Evolutionary conservation across 2,888 invertebrate genomes (phyloP).

Genomic region (Cosmia pyralina): DNA sequence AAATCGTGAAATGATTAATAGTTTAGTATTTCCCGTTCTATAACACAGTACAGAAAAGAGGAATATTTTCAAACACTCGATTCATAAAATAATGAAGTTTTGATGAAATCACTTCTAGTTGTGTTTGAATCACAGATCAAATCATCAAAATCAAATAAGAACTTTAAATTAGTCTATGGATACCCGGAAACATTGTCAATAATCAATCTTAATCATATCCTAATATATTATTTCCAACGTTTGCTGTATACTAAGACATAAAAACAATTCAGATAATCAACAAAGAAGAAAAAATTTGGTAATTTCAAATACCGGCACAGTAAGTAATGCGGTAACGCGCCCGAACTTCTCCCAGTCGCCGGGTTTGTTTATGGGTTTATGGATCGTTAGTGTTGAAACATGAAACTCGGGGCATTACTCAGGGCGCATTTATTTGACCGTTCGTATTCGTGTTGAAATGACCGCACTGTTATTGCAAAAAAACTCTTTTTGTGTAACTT

Average conservation of each 20-base stretch:
- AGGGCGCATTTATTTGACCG: too few species aligned
- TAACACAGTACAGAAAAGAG: background rate
- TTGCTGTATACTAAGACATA: background rate
- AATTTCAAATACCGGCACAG: background rate
- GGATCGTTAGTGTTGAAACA: too few species aligned
- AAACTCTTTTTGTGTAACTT: background rate
- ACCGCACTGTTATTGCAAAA: background rate
- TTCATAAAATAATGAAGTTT: background rate
- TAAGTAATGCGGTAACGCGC: background rate
- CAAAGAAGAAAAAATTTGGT: background rate
- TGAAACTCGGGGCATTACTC: too few species aligned
- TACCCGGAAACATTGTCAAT: constrained; percentile 5
- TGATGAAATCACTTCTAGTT: constrained; percentile 22
- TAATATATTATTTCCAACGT: background rate
- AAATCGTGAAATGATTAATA: background rate
- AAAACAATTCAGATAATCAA: background rate
- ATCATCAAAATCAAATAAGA: background rate
- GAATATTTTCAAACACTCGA: background rate
- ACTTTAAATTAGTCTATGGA: constrained; percentile 15
- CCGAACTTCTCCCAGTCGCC: background rate
- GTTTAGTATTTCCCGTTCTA: background rate
- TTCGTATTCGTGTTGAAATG: too few species aligned
- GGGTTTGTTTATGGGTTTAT: background rate
- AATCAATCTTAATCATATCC: background rate
- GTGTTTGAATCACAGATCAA: constrained; percentile 3